Percentiles rank a stretch among this genome's conserved stretches.
Conservation (phyloP, 2,888 invertebrate genomes). For the Agrypnus murinus region DNA sequence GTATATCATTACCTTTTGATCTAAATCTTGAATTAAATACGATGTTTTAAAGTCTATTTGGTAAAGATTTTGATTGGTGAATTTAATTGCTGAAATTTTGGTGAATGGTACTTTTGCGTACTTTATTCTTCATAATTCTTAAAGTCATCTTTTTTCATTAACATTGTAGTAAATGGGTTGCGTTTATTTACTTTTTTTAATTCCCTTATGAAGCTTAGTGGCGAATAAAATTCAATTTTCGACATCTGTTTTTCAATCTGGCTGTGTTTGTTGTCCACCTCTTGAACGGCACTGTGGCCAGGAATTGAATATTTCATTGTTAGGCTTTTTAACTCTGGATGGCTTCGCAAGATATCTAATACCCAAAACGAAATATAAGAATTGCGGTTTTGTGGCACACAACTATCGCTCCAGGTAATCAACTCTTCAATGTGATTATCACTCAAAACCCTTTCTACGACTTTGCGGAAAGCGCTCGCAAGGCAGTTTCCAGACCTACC, state of each 20-base stretch:
- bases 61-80: neutral
- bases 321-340: conserved; percentile 36
- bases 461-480: conserved; percentile 53
- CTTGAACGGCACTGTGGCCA: conserved; percentile 57
- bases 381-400: conserved; percentile 50
- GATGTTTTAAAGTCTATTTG: no score
- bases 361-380: conserved; percentile 54
- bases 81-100: no score
- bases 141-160: conserved; percentile 45
- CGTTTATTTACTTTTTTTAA: conserved; percentile 48
- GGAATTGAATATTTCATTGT: conserved; percentile 54
- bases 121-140: conserved; percentile 45
- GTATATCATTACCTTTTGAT: no score
- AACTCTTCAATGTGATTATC: no score
- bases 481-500: no score
- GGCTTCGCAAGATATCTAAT: conserved; percentile 51
- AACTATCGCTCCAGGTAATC: conserved; percentile 57
- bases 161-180: conserved; percentile 42
- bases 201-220: conserved; percentile 45
- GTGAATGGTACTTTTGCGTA: conserved; percentile 34
- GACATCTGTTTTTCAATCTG: conserved; percentile 54
- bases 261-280: conserved; percentile 56
- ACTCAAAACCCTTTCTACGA: conserved; percentile 44
- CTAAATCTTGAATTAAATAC: no score
- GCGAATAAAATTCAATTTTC: conserved; percentile 50